phyloP scores from a whole-genome alignment of 2,113 vertebrate genomes.

The Bubalus kerabau region DNA sequence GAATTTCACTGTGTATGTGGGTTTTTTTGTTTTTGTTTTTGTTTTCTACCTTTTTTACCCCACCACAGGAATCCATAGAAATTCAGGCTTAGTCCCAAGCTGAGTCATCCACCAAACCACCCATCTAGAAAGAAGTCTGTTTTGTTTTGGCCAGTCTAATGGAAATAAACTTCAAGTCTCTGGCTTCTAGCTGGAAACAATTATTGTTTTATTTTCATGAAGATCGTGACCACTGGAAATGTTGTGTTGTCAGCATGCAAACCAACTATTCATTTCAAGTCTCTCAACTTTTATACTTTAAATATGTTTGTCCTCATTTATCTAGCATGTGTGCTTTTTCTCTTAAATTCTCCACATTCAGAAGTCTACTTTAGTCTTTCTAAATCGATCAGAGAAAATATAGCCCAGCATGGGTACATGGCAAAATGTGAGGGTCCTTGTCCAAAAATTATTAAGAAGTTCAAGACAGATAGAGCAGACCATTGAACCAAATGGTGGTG shows the following conservation, averaged over 20 bases:
- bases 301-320: background rate
- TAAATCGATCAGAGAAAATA: background rate
- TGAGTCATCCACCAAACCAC: background rate
- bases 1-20: background rate
- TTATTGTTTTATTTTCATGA: background rate
- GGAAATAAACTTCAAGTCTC: constrained; percentile 14
- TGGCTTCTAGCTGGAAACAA: background rate
- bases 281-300: background rate
- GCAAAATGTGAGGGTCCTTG: background rate
- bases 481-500: background rate
- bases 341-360: background rate
- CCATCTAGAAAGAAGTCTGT: background rate
- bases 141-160: background rate
- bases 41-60: background rate
- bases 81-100: background rate
- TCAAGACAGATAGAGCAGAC: background rate
- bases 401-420: background rate
- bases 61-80: background rate
- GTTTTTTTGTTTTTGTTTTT: background rate
- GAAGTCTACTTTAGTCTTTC: background rate
- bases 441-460: background rate
- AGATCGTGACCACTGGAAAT: background rate
- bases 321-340: background rate
- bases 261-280: background rate
- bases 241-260: constrained; percentile 17